Percentiles rank a stretch among this genome's conserved stretches.
phyloP scores from a whole-genome alignment of 2,113 vertebrate species.

The Aspidoscelis tigris region DNA sequence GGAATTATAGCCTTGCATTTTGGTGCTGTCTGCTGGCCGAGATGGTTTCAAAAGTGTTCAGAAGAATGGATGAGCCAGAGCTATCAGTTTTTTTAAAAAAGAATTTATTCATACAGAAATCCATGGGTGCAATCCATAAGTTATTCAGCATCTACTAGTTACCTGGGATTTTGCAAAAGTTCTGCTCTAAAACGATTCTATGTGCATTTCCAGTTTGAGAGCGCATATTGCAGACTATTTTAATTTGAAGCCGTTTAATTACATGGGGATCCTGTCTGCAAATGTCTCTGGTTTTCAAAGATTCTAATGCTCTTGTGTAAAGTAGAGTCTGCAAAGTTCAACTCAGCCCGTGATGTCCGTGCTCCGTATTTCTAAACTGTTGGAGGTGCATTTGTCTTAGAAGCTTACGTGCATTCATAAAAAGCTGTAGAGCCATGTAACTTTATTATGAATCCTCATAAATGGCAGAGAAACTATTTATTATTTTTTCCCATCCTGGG shows the following conservation, averaged over 20 bases:
- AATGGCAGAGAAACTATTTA: constrained; percentile 63
- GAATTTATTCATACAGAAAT: no score
- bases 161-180: neutral
- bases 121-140: no score
- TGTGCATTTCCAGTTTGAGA: neutral
- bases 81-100: no score
- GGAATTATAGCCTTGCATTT: no score
- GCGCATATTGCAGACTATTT: neutral
- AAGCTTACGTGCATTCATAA: constrained; percentile 27
- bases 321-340: neutral
- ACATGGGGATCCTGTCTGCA: neutral
- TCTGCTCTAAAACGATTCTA: neutral
- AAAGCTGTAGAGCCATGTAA: constrained; percentile 53
- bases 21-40: no score
- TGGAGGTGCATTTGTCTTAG: constrained; percentile 14
- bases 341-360: neutral
- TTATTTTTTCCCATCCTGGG: constrained; percentile 58
- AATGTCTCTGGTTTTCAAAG: no score
- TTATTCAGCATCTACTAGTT: no score
- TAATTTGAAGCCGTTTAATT: neutral
- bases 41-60: no score
- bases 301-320: neutral
- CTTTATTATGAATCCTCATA: constrained; percentile 68
- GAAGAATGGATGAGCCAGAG: no score
- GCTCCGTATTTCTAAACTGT: constrained; percentile 10